These are phyloP conservation scores for Coptotermes formosanus DNA, from an alignment of 1,140 invertebrate species.

Conservation along the genomic window DNA sequence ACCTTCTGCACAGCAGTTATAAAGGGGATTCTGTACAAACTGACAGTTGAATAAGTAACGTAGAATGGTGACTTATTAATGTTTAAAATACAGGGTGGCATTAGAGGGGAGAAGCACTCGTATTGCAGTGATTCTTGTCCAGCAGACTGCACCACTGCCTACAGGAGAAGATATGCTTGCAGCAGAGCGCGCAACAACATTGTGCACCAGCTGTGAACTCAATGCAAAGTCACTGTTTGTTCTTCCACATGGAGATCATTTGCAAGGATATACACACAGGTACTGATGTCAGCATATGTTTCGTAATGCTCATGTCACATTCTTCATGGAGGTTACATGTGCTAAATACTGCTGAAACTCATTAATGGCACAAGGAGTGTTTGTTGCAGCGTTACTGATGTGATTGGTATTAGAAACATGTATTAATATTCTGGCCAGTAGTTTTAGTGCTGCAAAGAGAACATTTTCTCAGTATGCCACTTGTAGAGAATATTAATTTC, in stretches of 20 bases:
- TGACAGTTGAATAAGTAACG: too few species aligned
- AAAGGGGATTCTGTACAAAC: too few species aligned
- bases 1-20: too few species aligned
- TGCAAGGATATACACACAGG: conserved; percentile 73
- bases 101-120: conserved; percentile 81
- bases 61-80: too few species aligned
- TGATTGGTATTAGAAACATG: too few species aligned
- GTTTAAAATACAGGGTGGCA: conserved; percentile 50
- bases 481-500: too few species aligned
- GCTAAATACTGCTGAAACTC: too few species aligned
- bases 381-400: too few species aligned
- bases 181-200: conserved; percentile 80
- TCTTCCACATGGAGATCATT: conserved; percentile 83
- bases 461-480: too few species aligned
- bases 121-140: conserved; percentile 85
- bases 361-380: too few species aligned
- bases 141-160: conserved; percentile 72
- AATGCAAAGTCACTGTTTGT: conserved; percentile 90
- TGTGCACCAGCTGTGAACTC: conserved; percentile 89
- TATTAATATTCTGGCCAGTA: too few species aligned
- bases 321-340: neutral
- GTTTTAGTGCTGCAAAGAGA: too few species aligned
- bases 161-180: conserved; percentile 76
- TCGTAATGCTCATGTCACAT: conserved; percentile 21
- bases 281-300: conserved; percentile 38